Evolutionary conservation across 1,140 invertebrate genomes (phyloP).

Genomic region (Nilaparvata lugens): DNA sequence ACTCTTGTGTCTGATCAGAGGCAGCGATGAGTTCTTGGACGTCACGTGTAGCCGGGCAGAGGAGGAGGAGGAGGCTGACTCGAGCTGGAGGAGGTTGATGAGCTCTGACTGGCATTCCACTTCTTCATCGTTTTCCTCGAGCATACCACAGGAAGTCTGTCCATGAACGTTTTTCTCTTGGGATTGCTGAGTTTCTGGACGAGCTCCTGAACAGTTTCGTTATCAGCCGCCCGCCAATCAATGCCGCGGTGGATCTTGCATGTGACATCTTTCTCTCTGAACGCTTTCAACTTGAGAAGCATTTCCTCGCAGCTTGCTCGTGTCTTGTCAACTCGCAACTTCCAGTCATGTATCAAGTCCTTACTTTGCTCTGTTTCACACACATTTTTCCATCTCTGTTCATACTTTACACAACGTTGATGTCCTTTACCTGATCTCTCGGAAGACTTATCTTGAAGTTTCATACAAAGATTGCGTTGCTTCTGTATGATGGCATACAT

Average conservation of each 20-base stretch:
- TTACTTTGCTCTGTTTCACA: constrained; percentile 11
- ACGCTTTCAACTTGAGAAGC: constrained; percentile 15
- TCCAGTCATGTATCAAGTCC: constrained; percentile 12
- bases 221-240: constrained; percentile 12
- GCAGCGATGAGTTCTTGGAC: neutral
- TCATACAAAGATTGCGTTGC: neutral
- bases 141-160: constrained; percentile 7
- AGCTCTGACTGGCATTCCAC: neutral
- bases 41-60: neutral
- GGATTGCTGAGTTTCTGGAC: constrained; percentile 8
- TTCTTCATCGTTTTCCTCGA: constrained; percentile 8
- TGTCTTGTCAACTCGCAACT: constrained; percentile 13
- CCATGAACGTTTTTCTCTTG: constrained; percentile 14
- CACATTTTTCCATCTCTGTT: constrained; percentile 8
- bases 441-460: constrained; percentile 1
- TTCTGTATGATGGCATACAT: neutral
- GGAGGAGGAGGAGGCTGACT: neutral
- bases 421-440: constrained; percentile 3
- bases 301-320: constrained; percentile 17
- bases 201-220: constrained; percentile 9
- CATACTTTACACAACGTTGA: neutral
- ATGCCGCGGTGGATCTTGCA: constrained; percentile 6
- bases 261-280: constrained; percentile 10
- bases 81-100: neutral
- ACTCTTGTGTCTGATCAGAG: constrained; percentile 10